Evolutionary conservation across 2,888 invertebrate genomes (phyloP), one percentile per base, ranked within the genome.

Genomic region (Cephus spinipes): DNA sequence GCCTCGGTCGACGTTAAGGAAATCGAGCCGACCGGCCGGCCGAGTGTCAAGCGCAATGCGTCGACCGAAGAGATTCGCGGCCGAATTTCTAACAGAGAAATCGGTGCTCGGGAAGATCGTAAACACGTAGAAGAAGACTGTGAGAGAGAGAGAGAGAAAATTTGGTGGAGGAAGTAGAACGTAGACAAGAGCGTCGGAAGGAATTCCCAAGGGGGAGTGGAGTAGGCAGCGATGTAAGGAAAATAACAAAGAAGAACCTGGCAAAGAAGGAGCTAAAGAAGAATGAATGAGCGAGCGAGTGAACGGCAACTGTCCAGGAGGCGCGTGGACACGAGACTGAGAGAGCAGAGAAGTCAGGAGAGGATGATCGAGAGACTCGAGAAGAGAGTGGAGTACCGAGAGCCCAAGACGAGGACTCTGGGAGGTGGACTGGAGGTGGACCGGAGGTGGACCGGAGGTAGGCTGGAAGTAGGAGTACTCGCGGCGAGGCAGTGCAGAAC

Each of bases 311-410:
- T 81, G 83, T 80, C 81, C 81, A 82, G 81, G 82, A 88, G 86
- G 84, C 87, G 89, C 84, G 85, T 85, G 86, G 85, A 87, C 87
- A 85, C 88, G 84, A 85, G 82, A 89, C 86, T 87, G 87, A 85
- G 85, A 81, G 84, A 55, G 40, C 40, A 9, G 40, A 55, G 40
- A 55, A 55, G 15, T 23, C 40, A 55, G 40, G 40, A 55, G 40
- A 55, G 40, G 40, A 55, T 55, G 9, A 55, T 55, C 40, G 40
- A 55, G 40, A 40, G 15, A 40, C 15, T 40, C 15, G 15, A 40
- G 40, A 55, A 15, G 40, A 55, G 40, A 40, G 40, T 4, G 40
- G 40, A 40, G 40, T 40, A 40, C 40, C 40, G 40, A 77, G 73
- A 73, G 23, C 23, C 33, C 9, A 55, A 34, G 73, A 40, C 23